Conservation (phyloP, 1,140 invertebrate species). For the Limonius californicus region DNA sequence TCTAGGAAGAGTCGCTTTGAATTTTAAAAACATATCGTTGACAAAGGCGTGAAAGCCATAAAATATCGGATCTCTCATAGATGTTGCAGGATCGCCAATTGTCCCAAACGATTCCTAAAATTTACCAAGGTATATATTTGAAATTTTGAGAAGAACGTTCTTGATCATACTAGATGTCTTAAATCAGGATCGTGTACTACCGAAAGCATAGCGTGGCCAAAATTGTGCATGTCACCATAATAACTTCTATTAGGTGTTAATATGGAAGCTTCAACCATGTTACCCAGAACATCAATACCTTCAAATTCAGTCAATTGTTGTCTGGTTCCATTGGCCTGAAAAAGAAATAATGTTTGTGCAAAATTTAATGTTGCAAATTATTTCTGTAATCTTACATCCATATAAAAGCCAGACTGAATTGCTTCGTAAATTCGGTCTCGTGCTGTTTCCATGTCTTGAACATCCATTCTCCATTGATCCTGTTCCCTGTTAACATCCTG, state of each 20-base stretch:
- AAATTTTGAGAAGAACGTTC: too few relatives aligned
- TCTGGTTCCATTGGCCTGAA: not conserved
- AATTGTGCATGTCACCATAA: conserved; percentile 60
- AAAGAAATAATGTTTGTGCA: too few relatives aligned
- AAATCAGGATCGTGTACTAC: conserved; percentile 56
- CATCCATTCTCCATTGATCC: conserved; percentile 61
- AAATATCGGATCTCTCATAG: conserved; percentile 54
- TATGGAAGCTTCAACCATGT: conserved; percentile 48
- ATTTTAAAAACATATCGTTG: conserved; percentile 53
- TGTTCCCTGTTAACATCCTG: conserved; percentile 62
- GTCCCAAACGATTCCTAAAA: conserved; percentile 59
- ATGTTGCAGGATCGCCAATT: conserved; percentile 58
- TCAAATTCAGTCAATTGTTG: conserved; percentile 33
- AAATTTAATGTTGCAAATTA: too few relatives aligned
- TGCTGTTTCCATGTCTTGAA: conserved; percentile 68
- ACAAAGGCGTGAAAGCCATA: conserved; percentile 76
- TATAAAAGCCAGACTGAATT: conserved; percentile 62
- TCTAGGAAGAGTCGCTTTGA: conserved; percentile 43
- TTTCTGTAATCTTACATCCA: conserved; percentile 50
- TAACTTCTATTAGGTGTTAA: conserved; percentile 47
- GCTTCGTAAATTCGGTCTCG: conserved; percentile 68
- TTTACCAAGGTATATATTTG: too few relatives aligned
- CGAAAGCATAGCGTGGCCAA: conserved; percentile 55
- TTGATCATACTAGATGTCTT: conserved; percentile 49
- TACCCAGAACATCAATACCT: conserved; percentile 52